phyloP scores from a whole-genome alignment of 2,888 invertebrate species.

The Perdita meconis region DNA sequence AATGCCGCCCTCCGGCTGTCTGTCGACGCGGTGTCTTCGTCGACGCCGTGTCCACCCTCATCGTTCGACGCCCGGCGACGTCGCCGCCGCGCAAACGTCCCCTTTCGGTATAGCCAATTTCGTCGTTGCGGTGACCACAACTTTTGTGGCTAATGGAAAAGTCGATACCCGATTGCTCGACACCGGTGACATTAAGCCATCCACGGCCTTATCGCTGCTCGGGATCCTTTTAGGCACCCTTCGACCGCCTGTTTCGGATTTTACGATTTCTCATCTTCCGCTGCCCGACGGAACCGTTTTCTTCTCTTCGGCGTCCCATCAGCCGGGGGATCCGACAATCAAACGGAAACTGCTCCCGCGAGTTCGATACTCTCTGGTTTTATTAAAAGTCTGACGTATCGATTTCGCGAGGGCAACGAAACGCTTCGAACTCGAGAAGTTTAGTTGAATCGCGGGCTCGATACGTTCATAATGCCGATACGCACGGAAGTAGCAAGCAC shows the following conservation, averaged over 20 bases:
- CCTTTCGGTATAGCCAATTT: slow-evolving; percentile 79
- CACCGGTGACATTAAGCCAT: slow-evolving; percentile 69
- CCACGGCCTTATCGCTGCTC: slow-evolving; percentile 54
- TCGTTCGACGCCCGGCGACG: slow-evolving; percentile 48
- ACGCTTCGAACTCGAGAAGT: background rate
- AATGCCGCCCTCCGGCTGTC: slow-evolving; percentile 77
- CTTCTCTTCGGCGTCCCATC: slow-evolving; percentile 19
- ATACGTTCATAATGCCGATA: background rate
- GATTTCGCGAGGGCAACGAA: background rate
- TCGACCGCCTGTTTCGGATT: slow-evolving; percentile 44
- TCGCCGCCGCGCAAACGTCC: slow-evolving; percentile 65
- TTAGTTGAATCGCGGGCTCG: too few relatives aligned
- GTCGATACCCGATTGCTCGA: slow-evolving; percentile 81
- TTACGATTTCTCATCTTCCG: slow-evolving; percentile 52
- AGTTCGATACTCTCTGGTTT: background rate
- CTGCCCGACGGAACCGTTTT: background rate
- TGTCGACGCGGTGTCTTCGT: slow-evolving; percentile 54
- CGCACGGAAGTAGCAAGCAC: slow-evolving; percentile 28
- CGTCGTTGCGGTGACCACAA: slow-evolving; percentile 80
- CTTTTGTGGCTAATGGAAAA: slow-evolving; percentile 82
- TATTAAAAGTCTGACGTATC: background rate
- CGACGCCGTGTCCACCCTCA: slow-evolving; percentile 50
- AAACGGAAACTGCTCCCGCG: background rate
- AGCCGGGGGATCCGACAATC: background rate
- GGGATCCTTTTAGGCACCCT: slow-evolving; percentile 50